These are phyloP conservation scores for Neoseiulus cucumeris DNA, from an alignment of 1,140 invertebrate species.

Conservation along the genomic window DNA sequence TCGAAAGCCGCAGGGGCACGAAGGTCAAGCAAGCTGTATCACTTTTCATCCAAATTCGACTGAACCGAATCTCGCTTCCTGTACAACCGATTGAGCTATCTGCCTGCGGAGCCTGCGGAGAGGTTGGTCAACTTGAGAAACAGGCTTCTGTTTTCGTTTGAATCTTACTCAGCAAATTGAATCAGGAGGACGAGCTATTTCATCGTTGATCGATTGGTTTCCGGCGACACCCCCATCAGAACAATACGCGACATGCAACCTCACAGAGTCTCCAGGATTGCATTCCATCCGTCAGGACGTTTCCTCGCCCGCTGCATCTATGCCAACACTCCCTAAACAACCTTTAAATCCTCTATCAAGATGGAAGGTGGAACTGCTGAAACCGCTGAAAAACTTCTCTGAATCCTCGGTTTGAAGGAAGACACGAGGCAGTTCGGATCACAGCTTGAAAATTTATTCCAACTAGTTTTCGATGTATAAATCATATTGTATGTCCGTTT, in stretches of 20 bases:
- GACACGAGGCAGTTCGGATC: no score
- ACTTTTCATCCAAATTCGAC: constrained; percentile 59
- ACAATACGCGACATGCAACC: constrained; percentile 75
- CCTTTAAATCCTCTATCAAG: constrained; percentile 88
- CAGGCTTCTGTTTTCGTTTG: no score
- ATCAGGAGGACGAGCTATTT: no score
- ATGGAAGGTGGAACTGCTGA: no score
- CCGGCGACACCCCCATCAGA: constrained; percentile 67
- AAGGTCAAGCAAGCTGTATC: constrained; percentile 65
- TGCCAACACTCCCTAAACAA: constrained; percentile 70
- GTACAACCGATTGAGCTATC: constrained; percentile 75
- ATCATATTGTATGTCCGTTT: no score
- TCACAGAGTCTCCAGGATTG: constrained; percentile 58
- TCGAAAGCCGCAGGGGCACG: constrained; percentile 38
- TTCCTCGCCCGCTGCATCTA: constrained; percentile 75
- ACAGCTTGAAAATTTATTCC: no score
- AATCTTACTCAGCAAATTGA: no score
- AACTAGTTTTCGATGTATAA: no score
- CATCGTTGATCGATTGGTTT: constrained; percentile 19
- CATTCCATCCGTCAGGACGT: constrained; percentile 84
- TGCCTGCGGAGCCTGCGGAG: constrained; percentile 77
- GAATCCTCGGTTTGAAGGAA: no score
- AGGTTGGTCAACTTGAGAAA: constrained; percentile 36
- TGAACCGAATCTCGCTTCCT: constrained; percentile 62
- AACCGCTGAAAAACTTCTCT: no score